Conservation (phyloP, 2,888 invertebrate species). For the Drosophila histrio region DNA sequence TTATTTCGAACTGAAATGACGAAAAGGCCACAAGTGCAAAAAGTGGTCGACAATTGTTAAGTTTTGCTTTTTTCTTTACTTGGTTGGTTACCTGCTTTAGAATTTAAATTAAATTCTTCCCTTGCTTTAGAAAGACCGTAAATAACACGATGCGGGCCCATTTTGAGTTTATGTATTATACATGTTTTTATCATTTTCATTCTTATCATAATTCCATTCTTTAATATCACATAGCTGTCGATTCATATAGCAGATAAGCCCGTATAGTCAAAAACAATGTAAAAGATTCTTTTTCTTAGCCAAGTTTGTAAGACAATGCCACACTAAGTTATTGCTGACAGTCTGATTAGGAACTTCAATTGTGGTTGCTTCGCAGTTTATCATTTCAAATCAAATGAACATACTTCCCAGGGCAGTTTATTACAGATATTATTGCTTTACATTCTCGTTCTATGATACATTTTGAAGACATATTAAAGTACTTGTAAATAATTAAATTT, state of each 20-base stretch:
- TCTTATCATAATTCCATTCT: constrained; percentile 6
- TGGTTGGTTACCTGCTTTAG: constrained; percentile 28
- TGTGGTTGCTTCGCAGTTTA: neutral
- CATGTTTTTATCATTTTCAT: constrained; percentile 2
- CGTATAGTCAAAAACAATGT: neutral
- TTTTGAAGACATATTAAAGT: neutral
- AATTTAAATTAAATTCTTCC: constrained; percentile 24
- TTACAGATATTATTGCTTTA: neutral
- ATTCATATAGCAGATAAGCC: neutral
- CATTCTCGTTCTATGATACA: neutral
- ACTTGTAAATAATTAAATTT: constrained; percentile 26
- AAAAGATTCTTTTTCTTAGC: neutral
- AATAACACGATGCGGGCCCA: constrained; percentile 13
- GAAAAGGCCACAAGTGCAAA: constrained; percentile 42
- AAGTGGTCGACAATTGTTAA: constrained; percentile 46
- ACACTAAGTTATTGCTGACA: neutral
- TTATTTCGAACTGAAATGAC: constrained; percentile 64
- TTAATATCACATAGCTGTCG: neutral
- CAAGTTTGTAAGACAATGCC: neutral
- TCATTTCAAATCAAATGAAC: neutral
- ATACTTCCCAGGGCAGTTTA: neutral
- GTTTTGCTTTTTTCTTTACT: constrained; percentile 23
- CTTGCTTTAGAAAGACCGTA: neutral
- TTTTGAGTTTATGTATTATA: constrained; percentile 13
- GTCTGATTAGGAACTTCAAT: neutral